Evolutionary conservation across 1,140 invertebrate species (phyloP).

Genomic region (Drosophila nannoptera): DNA sequence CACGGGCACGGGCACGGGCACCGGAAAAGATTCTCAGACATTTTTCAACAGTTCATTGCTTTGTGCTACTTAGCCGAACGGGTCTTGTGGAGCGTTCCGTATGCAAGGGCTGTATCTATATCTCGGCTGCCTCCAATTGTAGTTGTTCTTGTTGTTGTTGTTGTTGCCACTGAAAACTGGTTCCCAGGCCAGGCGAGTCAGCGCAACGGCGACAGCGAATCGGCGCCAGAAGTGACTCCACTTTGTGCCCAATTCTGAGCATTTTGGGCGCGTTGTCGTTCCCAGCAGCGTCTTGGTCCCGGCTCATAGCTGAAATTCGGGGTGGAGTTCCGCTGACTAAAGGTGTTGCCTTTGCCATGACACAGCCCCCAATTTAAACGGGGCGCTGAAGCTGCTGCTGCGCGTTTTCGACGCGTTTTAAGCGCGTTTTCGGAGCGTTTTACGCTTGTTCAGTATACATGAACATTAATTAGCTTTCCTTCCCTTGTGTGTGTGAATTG

Average conservation of each 20-base stretch:
- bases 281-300: slow-evolving; percentile 40
- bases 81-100: slow-evolving; percentile 49
- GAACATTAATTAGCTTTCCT: slow-evolving; percentile 56
- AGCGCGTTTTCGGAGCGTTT: slow-evolving; percentile 17
- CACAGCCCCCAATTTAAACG: slow-evolving; percentile 6
- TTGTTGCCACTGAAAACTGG: slow-evolving; percentile 56
- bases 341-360: slow-evolving; percentile 8
- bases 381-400: background rate
- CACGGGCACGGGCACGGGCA: slow-evolving; percentile 32
- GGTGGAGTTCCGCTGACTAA: slow-evolving; percentile 18
- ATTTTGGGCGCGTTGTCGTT: slow-evolving; percentile 41
- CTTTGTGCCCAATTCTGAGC: slow-evolving; percentile 63
- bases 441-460: slow-evolving; percentile 50
- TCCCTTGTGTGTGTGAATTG: slow-evolving; percentile 11
- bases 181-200: slow-evolving; percentile 55
- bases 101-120: slow-evolving; percentile 40
- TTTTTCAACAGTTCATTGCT: slow-evolving; percentile 75
- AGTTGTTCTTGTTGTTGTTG: slow-evolving; percentile 18
- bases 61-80: slow-evolving; percentile 70
- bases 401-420: slow-evolving; percentile 11
- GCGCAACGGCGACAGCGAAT: slow-evolving; percentile 40
- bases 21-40: slow-evolving; percentile 74
- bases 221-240: slow-evolving; percentile 52
- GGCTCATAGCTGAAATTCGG: slow-evolving; percentile 14
- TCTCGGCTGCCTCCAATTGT: slow-evolving; percentile 23